Evolutionary conservation across 2,113 vertebrate species (phyloP), one percentile per base, ranked within the genome.

Genomic region (Tringa solitaria): DNA sequence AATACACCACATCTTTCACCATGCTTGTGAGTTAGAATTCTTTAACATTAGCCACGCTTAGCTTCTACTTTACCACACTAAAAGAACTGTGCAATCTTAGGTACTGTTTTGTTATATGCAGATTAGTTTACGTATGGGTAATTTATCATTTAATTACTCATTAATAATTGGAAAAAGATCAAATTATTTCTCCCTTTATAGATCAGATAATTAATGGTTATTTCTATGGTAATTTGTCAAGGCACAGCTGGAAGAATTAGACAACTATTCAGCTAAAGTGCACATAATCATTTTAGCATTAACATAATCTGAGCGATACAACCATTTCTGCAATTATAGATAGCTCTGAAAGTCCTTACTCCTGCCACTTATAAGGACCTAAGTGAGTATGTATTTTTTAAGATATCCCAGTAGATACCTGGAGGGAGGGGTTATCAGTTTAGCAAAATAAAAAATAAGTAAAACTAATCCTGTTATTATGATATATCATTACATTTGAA

Each of bases 161-260:
- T 85, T 86, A 95, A 93, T 80, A 93, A 95, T 74, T 89, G 72
- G 51, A 23, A 94, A 96, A 81, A 94, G 88, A 93, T 96, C 88
- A 96, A 96, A 94, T 81, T 32, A 93, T 95, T 86, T 88, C 63
- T 91, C 45, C 67, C 67, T 91, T 94, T 97, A 93, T 90, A 93
- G 93, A 95, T 96, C 75, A 94, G 95, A 91, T 90, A 96, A 96
- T 95, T 93, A 93, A 92, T 95, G 61, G 96, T 88, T 96, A 88
- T 90, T 95, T 92, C 92, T 95, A 41, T 51, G 79, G 82, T 74
- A 96, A 96, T 96, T 96, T 88, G 56, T 94, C 83, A 92, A 84
- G 90, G 79, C 89, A 90, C 80, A 96, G 93, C 84, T 92, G 89
- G 91, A 96, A 94, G 74, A 92, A 92, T 93, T 83, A 93, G 85